A percentile compares a stretch with the other conserved stretches of the same genome.
phyloP scores from a whole-genome alignment of 2,797 vertebrate species.

The Fratercula arctica region DNA sequence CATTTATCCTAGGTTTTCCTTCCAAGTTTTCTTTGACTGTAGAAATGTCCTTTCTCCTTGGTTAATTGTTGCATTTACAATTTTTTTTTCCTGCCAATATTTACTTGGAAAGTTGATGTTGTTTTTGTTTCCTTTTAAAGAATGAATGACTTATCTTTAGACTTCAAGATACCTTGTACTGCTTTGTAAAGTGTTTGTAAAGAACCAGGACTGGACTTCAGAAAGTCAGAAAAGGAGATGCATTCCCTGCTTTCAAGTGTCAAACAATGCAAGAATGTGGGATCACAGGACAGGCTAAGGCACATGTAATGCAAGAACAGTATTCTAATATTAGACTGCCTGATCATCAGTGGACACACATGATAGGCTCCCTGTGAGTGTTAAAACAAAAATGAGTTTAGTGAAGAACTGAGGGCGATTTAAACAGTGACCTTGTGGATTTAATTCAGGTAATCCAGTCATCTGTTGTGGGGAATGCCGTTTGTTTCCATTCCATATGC shows the following conservation, averaged over 20 bases:
- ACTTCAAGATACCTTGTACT: not conserved
- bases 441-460: not conserved
- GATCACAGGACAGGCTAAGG: not conserved
- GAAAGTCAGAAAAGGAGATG: not conserved
- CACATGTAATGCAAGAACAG: not conserved
- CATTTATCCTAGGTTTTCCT: not conserved
- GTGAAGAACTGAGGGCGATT: not conserved
- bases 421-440: not conserved
- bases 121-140: not conserved
- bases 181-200: not conserved
- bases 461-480: not conserved
- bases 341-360: not conserved
- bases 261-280: not conserved
- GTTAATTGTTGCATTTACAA: not conserved
- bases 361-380: not conserved
- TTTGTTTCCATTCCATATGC: not conserved
- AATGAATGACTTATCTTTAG: not conserved
- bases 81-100: not conserved
- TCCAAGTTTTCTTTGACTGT: not conserved
- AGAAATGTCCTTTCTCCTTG: not conserved
- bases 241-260: not conserved
- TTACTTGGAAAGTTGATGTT: not conserved
- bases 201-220: not conserved
- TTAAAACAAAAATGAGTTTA: not conserved
- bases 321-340: not conserved